Percentiles rank a stretch among this genome's conserved stretches.
phyloP scores from a whole-genome alignment of 2,113 vertebrate genomes.

The Puntigrus tetrazona region DNA sequence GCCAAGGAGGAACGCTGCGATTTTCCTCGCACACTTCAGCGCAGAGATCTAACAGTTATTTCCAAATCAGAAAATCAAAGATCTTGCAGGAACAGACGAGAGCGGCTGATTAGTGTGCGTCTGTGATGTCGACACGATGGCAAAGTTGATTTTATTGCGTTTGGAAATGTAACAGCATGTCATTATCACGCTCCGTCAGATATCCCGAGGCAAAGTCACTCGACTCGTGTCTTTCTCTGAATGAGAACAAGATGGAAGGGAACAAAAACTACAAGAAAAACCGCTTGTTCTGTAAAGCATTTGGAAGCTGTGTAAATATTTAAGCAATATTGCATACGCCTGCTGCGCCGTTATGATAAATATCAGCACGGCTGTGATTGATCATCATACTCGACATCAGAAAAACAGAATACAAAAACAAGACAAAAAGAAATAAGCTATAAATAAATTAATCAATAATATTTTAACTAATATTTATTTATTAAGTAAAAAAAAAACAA shows the following conservation, averaged over 20 bases:
- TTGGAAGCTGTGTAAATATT: not conserved
- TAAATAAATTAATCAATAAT: too few species aligned
- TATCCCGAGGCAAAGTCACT: constrained; percentile 43
- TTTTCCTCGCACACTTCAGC: not conserved
- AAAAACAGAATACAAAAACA: not conserved
- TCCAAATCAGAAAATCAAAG: not conserved
- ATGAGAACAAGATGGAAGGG: not conserved
- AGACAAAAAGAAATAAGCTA: too few species aligned
- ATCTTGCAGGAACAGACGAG: not conserved
- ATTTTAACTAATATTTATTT: too few species aligned
- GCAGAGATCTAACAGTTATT: not conserved
- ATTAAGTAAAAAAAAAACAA: too few species aligned
- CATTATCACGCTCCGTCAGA: constrained; percentile 30
- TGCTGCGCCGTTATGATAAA: not conserved
- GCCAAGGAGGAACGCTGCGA: not conserved
- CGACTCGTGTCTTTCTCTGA: not conserved
- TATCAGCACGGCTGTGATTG: not conserved
- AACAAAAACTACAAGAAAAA: not conserved
- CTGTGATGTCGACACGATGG: constrained; percentile 24
- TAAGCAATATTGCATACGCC: not conserved
- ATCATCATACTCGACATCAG: not conserved
- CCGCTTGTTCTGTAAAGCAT: too few species aligned
- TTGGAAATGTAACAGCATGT: constrained; percentile 40
- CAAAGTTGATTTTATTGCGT: constrained; percentile 28
- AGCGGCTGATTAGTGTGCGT: not conserved